Conservation (phyloP, 2,888 invertebrate genomes). For the Oeneis ivallda region DNA sequence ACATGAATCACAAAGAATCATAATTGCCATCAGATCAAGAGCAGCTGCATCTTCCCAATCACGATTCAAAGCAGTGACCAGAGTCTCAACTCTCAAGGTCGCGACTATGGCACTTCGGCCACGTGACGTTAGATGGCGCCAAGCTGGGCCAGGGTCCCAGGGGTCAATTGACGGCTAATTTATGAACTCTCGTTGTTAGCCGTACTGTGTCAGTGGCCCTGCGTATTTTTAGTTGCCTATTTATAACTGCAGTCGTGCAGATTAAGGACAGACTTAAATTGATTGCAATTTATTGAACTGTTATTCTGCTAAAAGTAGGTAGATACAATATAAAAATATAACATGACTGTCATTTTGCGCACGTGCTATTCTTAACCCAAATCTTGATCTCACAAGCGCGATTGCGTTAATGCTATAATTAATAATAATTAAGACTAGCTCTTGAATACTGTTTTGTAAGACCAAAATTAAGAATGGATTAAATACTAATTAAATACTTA, state of each 20-base stretch:
- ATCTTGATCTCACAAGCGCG: slow-evolving; percentile 20
- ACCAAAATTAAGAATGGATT: background rate
- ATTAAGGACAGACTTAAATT: too few relatives aligned
- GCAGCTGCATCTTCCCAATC: slow-evolving; percentile 22
- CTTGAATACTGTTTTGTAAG: background rate
- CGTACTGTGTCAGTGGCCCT: slow-evolving; percentile 57
- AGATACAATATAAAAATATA: slow-evolving; percentile 22
- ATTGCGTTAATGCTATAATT: slow-evolving; percentile 25
- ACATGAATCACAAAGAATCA: background rate
- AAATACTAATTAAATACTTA: too few relatives aligned
- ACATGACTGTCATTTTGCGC: slow-evolving; percentile 23
- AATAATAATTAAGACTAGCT: slow-evolving; percentile 9
- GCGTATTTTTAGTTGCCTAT: slow-evolving; percentile 45
- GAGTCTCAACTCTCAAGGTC: slow-evolving; percentile 41
- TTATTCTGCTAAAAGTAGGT: slow-evolving; percentile 21
- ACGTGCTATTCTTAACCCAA: slow-evolving; percentile 34
- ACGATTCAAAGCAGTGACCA: slow-evolving; percentile 23
- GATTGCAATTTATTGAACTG: too few relatives aligned
- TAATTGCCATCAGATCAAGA: background rate
- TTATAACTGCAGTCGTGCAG: slow-evolving; percentile 45
- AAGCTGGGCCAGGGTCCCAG: slow-evolving; percentile 47
- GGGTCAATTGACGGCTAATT: slow-evolving; percentile 77
- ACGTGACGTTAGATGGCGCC: slow-evolving; percentile 49
- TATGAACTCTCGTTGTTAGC: slow-evolving; percentile 52
- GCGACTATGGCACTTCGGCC: slow-evolving; percentile 36